Conservation (phyloP, 2,888 invertebrate species). For the Arenicola marina region DNA sequence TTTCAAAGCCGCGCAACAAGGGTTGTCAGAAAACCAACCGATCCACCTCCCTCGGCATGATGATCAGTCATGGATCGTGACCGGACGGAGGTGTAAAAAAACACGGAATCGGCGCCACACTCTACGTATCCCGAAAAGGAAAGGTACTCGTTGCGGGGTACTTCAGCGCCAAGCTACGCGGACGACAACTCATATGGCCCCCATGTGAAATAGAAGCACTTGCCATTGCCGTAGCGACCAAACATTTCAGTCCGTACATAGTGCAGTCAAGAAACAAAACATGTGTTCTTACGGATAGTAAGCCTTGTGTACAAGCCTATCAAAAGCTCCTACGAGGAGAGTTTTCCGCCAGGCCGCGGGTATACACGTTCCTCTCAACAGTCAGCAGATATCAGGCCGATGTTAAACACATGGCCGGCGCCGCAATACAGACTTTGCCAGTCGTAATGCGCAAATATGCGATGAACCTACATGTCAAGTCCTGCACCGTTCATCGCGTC, state of each 20-base stretch:
- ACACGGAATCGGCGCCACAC: neutral
- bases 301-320: constrained; percentile 12
- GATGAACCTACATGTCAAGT: constrained; percentile 1
- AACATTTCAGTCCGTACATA: neutral
- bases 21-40: neutral
- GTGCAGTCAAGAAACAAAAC: neutral
- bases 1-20: too few species aligned
- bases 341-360: constrained; percentile 14
- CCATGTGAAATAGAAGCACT: constrained; percentile 4
- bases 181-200: neutral
- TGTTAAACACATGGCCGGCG: constrained; percentile 5
- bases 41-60: neutral
- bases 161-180: neutral
- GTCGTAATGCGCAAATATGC: constrained; percentile 3
- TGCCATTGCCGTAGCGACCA: neutral
- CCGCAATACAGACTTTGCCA: constrained; percentile 8
- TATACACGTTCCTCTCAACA: constrained; percentile 13
- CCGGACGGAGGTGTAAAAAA: neutral
- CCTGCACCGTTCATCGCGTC: too few species aligned
- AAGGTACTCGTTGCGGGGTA: neutral
- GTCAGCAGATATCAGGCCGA: constrained; percentile 4
- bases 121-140: neutral
- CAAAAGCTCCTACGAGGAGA: constrained; percentile 5
- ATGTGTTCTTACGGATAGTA: neutral
- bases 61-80: neutral